phyloP scores from a whole-genome alignment of 2,888 invertebrate species.

The Diaperis boleti region DNA sequence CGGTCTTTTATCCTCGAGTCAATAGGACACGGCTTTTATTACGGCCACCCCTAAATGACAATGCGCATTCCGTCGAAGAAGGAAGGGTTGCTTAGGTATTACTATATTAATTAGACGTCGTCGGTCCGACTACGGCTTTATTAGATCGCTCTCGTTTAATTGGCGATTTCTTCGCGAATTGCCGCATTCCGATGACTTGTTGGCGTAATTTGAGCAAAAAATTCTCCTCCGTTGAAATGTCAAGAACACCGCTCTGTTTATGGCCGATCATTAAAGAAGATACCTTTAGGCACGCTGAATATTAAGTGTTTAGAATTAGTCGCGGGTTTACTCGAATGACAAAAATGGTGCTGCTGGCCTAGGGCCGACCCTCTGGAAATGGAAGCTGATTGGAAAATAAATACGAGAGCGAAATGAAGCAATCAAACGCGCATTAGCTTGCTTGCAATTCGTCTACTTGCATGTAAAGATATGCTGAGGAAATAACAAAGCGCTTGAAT shows the following conservation, averaged over 20 bases:
- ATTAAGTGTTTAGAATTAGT: constrained; percentile 22
- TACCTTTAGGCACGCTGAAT: constrained; percentile 21
- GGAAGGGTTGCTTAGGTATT: too few relatives aligned
- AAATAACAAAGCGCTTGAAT: too few relatives aligned
- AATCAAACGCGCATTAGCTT: constrained; percentile 29
- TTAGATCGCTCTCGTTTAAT: constrained; percentile 50
- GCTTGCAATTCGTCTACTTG: too few relatives aligned
- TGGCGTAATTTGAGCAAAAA: constrained; percentile 5
- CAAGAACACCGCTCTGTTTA: constrained; percentile 14
- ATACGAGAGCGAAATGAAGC: constrained; percentile 5
- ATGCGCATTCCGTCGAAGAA: constrained; percentile 58
- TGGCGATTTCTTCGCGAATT: constrained; percentile 17
- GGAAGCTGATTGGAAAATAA: constrained; percentile 16
- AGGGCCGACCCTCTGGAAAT: constrained; percentile 5
- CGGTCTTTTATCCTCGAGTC: constrained; percentile 54
- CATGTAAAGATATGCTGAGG: too few relatives aligned
- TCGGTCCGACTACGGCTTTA: constrained; percentile 60
- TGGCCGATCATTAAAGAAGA: constrained; percentile 25
- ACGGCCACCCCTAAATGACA: constrained; percentile 57
- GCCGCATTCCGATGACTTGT: constrained; percentile 2
- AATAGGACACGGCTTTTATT: constrained; percentile 55
- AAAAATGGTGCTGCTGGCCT: constrained; percentile 19
- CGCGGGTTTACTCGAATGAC: constrained; percentile 12
- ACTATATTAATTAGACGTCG: constrained; percentile 62
- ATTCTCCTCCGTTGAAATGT: constrained; percentile 9